Base-by-base conservation (phyloP, 2,888 invertebrate species). In the Caenorhabditis sp. region DNA sequence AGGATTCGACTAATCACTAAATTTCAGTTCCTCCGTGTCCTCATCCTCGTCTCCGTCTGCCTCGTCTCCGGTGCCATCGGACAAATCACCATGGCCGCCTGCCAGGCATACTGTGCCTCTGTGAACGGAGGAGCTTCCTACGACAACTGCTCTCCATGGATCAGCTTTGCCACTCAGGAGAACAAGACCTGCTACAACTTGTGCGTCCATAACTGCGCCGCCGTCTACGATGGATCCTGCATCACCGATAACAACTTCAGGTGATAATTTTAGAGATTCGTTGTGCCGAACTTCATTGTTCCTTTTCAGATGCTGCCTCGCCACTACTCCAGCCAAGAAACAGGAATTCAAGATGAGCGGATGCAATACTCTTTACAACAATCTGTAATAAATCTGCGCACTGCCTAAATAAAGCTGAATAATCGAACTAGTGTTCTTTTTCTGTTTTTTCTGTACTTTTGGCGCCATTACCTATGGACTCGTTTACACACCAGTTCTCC, bases 141-240 rank as follows among this genome's bases (percentile, higher is more conserved):
- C 24, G 48, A 46, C 32, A 35, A 61, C 48, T 61, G 61, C 37
- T 32, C 61, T 20, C 61, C 61, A 48, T 35, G 37, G 61, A 46
- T 24, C 61, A 48, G 48, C 26, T 61, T 48, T 13, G 32, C 46
- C 35, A 46, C 9, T 8, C 26, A 32, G 15, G 6, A 1, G 7
- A 61, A 61, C 48, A 22, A 61, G 37, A 48, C 61, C 17, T 61
- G 61, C 46, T 61, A 61, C 61, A 61, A 61, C 35, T 4, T 24
- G 24, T 61, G 61, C 26, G 46, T 48, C 17, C 13, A 48, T 9
- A 46, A 48, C 37, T 61, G 61, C 13, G 13, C 9, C 20, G 8
- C 11, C 22, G 17, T 15, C 1, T 46, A 59, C 30, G 46, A 43
- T 45, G 59, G 59, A 59, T 20, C 27, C 22, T 59, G 59, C 30